Evolutionary conservation across 2,888 invertebrate genomes (phyloP), one percentile per base, ranked within the genome.

Genomic region (Lochmaea crataegi): DNA sequence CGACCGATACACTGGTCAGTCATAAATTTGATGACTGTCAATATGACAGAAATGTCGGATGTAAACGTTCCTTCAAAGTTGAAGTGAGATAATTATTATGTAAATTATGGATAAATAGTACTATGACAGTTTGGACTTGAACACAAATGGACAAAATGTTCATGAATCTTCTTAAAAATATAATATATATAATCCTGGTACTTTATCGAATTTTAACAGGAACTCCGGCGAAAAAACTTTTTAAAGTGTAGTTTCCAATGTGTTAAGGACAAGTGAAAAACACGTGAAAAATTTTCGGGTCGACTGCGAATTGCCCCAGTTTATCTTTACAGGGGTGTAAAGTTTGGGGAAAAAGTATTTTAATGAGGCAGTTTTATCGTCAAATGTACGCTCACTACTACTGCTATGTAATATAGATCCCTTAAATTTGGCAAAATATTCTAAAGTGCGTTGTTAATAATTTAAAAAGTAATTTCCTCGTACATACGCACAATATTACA

Each of bases 311-410:
- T 63, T 69, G 63, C 48, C 41, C 41, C 61, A 63, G 63, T 69
- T 69, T 63, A 63, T 63, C 22, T 69, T 63, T 38, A 18, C 26
- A 63, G 53, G 53, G 53, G 69, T 56, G 63, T 63, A 63, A 69
- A 63, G 16, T 69, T 48, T 41, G 41, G 53, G 63, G 69, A 51
- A 22, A 63, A 22, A 56, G 53, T 63, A 14, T 38, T 69, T 69
- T 69, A 68, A 68, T 69, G 56, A 63, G 69, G 51, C 63, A 53
- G 69, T 32, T 69, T 69, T 69, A 69, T 69, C 18, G 69, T 42
- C 63, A 53, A 12, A 69, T 53, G 51, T 61, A 58, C 58, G 26
- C 14, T 45, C 3, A 45, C 3, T 60, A 38, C 60, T 10, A 38
- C 60, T n/a, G 14, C 60, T 16, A 53, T 18, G 53, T 18, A 18